These are phyloP conservation scores for Boulengeromyrus knoepffleri DNA, from an alignment of 2,113 vertebrate species.

Conservation along the genomic window DNA sequence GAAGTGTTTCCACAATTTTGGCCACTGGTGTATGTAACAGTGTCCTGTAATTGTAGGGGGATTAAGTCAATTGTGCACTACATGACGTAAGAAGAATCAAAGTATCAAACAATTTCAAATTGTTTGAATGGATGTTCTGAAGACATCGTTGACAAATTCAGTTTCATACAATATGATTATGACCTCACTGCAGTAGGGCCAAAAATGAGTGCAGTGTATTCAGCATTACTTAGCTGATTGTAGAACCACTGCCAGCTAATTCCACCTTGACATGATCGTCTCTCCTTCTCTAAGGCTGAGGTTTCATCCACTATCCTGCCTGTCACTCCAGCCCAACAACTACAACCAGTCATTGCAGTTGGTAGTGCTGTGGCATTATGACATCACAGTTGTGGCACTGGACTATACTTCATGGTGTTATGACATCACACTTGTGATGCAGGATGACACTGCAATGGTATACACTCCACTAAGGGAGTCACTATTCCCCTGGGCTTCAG, in stretches of 20 bases:
- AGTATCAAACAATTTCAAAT: not conserved
- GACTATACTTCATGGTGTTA: not conserved
- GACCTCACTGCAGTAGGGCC: not conserved
- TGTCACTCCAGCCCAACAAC: not conserved
- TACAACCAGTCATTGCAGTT: not conserved
- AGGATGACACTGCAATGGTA: not conserved
- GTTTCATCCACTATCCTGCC: not conserved
- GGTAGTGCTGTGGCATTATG: not conserved
- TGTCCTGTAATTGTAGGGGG: not conserved
- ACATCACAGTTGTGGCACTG: not conserved
- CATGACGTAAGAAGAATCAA: not conserved
- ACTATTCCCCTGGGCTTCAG: not conserved
- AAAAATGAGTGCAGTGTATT: not conserved
- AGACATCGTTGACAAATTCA: not conserved
- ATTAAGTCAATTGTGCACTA: not conserved
- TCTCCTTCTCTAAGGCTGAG: not conserved
- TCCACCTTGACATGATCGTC: not conserved
- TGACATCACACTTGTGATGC: not conserved
- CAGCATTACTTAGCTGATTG: not conserved
- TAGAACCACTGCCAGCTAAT: not conserved
- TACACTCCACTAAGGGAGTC: not conserved
- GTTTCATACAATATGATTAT: not conserved
- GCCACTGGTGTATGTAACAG: not conserved
- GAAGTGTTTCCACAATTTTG: not conserved
- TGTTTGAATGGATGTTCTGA: not conserved